Evolutionary conservation across 2,888 invertebrate species (phyloP).

Genomic region (Stenichneumon culpator): DNA sequence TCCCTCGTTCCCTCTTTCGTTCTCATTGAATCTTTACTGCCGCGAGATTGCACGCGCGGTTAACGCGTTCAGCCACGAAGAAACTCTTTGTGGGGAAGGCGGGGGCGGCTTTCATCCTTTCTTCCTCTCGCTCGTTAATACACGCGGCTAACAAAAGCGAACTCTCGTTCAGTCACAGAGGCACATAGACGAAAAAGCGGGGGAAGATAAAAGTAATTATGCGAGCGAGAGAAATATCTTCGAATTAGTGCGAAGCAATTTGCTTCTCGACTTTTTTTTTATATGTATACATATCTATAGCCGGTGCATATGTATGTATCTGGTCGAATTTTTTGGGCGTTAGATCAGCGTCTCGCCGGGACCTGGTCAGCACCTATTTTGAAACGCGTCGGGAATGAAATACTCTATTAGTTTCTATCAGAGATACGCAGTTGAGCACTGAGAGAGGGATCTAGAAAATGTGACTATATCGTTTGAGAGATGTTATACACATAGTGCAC

Average conservation of each 20-base stretch:
- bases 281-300: no score
- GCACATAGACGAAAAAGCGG: background rate
- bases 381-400: no score
- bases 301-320: no score
- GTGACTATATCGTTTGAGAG: no score
- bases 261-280: background rate
- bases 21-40: slow-evolving; percentile 73
- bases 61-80: slow-evolving; percentile 64
- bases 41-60: slow-evolving; percentile 62
- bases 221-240: slow-evolving; percentile 13
- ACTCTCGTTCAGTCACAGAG: slow-evolving; percentile 7
- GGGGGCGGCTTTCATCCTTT: slow-evolving; percentile 19
- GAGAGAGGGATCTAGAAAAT: no score
- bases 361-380: no score
- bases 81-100: slow-evolving; percentile 56
- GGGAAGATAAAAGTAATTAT: slow-evolving; percentile 8
- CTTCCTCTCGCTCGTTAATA: slow-evolving; percentile 27
- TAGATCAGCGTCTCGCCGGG: no score
- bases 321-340: no score
- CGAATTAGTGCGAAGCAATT: slow-evolving; percentile 11
- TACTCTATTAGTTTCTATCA: no score
- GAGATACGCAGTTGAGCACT: no score
- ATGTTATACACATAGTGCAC: no score
- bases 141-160: slow-evolving; percentile 10
- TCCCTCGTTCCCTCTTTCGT: slow-evolving; percentile 37